phyloP scores from a whole-genome alignment of 2,888 invertebrate species.

The Apotomis capreana region DNA sequence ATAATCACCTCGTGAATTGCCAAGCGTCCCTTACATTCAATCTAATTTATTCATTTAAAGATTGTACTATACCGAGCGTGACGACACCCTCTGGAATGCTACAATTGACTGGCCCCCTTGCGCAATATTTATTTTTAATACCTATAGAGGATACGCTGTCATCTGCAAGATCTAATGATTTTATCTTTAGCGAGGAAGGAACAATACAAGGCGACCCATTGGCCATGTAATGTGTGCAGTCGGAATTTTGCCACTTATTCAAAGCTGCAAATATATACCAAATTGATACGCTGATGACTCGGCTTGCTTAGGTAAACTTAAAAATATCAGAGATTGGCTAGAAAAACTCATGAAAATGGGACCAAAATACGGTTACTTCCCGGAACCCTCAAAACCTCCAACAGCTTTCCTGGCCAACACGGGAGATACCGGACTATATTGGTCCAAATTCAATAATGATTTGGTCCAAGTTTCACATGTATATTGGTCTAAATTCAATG shows the following conservation, averaged over 20 bases:
- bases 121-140: conserved; percentile 6
- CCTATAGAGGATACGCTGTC: conserved; percentile 8
- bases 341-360: neutral
- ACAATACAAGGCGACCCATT: conserved; percentile 4
- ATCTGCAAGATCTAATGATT: neutral
- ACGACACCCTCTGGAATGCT: neutral
- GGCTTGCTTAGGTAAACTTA: conserved; percentile 1
- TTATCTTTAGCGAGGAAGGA: conserved; percentile 4
- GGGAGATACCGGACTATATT: too few species aligned
- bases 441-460: too few species aligned
- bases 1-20: too few species aligned
- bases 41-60: too few species aligned
- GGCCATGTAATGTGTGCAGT: conserved; percentile 1
- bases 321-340: conserved; percentile 6
- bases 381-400: neutral
- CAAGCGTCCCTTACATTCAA: too few species aligned
- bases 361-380: neutral
- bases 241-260: neutral
- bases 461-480: too few species aligned
- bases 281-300: conserved; percentile 2
- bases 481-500: too few species aligned
- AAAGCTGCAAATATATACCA: neutral
- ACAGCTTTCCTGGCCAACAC: too few species aligned
- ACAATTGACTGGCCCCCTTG: conserved; percentile 9
- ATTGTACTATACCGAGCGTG: too few species aligned